These are phyloP conservation scores for Toxotes lorentzi DNA, from an alignment of 2,797 vertebrate genomes.

Conservation along the genomic window DNA sequence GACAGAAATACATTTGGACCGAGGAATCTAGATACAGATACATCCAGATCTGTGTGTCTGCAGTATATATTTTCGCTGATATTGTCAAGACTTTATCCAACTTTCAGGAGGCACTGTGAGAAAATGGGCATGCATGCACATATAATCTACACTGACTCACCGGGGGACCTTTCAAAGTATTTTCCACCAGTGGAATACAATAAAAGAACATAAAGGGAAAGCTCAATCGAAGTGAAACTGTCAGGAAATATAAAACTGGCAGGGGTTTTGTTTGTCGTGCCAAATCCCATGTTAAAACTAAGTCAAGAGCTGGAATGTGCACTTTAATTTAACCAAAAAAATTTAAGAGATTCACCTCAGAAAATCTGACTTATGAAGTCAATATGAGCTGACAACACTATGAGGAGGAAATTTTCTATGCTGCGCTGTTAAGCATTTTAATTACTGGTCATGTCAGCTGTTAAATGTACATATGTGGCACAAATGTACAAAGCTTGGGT, in stretches of 20 bases:
- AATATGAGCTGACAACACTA: neutral
- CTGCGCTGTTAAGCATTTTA: neutral
- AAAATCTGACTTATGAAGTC: neutral
- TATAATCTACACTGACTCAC: slow-evolving; percentile 35
- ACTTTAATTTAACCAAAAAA: neutral
- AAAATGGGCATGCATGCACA: slow-evolving; percentile 21
- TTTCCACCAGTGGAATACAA: slow-evolving; percentile 54
- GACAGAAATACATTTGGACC: neutral
- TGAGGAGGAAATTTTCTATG: neutral
- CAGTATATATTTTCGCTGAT: neutral
- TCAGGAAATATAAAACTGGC: slow-evolving; percentile 61
- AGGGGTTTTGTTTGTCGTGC: slow-evolving; percentile 34
- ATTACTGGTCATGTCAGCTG: neutral
- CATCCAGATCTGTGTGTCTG: neutral
- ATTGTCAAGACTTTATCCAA: slow-evolving; percentile 21
- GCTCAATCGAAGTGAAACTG: slow-evolving; percentile 45
- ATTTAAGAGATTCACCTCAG: neutral
- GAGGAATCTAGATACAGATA: neutral
- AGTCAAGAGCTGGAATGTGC: slow-evolving; percentile 5
- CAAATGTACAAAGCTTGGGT: neutral
- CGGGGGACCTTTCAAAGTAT: slow-evolving; percentile 52
- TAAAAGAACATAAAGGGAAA: slow-evolving; percentile 44
- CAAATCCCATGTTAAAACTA: slow-evolving; percentile 28
- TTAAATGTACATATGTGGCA: neutral
- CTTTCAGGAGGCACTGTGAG: slow-evolving; percentile 19